Conservation (phyloP, 2,888 invertebrate genomes). For the Cetonia aurata region DNA sequence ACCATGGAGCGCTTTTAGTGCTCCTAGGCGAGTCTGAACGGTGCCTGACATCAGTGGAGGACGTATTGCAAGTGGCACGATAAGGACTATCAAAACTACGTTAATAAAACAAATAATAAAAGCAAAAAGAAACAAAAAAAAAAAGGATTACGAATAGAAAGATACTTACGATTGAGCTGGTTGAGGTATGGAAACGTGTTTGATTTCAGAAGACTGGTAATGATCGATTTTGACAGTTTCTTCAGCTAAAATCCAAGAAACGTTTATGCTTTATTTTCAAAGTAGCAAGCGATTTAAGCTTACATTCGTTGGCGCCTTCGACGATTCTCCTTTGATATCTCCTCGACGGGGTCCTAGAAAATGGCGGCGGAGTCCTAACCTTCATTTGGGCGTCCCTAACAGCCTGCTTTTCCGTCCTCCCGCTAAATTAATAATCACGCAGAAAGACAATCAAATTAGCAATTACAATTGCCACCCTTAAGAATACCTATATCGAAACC, state of each 20-base stretch:
- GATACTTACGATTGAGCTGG: constrained; percentile 69
- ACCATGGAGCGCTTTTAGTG: constrained; percentile 86
- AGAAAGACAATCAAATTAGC: too few relatives aligned
- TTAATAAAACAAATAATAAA: background rate
- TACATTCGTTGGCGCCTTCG: constrained; percentile 70
- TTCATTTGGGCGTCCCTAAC: constrained; percentile 67
- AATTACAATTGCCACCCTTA: too few relatives aligned
- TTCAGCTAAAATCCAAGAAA: constrained; percentile 53
- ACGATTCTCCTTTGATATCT: constrained; percentile 75
- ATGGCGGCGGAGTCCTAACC: constrained; percentile 70
- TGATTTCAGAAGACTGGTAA: constrained; percentile 65
- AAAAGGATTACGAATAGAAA: constrained; percentile 23
- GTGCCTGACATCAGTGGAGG: constrained; percentile 63
- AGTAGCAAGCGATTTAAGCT: constrained; percentile 49
- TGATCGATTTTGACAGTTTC: constrained; percentile 61
- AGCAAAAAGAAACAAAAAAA: background rate
- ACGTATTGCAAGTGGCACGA: constrained; percentile 69
- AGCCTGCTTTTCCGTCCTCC: constrained; percentile 74
- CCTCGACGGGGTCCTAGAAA: constrained; percentile 75
- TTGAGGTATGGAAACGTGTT: constrained; percentile 71
- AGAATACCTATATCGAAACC: constrained; percentile 82
- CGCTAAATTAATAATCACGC: constrained; percentile 65
- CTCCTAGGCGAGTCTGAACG: constrained; percentile 82
- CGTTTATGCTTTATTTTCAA: too few relatives aligned
- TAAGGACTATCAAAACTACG: constrained; percentile 67